Evolutionary conservation across 1,140 invertebrate species (phyloP).

Genomic region (Copidosoma floridanum): DNA sequence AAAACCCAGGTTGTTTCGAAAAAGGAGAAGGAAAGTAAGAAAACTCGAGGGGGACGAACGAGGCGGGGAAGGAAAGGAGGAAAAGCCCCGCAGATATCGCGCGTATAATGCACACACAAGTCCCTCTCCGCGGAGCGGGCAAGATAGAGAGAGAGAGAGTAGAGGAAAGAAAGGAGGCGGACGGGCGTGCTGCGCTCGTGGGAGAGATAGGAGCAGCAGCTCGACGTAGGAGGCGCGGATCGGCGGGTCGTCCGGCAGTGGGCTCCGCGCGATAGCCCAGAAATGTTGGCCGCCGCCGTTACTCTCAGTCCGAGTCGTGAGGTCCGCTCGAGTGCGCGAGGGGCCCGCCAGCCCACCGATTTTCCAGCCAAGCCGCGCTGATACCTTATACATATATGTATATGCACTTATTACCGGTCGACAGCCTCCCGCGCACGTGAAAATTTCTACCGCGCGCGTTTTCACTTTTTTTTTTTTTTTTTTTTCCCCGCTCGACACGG

Average conservation of each 20-base stretch:
- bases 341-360: constrained; percentile 15
- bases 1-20: no score
- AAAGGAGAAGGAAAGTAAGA: not conserved
- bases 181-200: not conserved
- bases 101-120: no score
- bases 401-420: no score
- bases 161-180: not conserved
- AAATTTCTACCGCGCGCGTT: not conserved
- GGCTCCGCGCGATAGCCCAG: constrained; percentile 35
- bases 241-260: constrained; percentile 29
- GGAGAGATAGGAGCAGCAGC: constrained; percentile 18
- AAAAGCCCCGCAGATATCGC: not conserved
- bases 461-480: not conserved
- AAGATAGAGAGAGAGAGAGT: constrained; percentile 1
- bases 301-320: constrained; percentile 36
- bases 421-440: not conserved
- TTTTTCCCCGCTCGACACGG: not conserved
- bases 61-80: not conserved
- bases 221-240: constrained; percentile 31
- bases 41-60: not conserved
- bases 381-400: no score
- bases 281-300: constrained; percentile 36
- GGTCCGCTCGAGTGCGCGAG: constrained; percentile 31
- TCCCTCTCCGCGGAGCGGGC: not conserved
- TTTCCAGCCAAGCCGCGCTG: not conserved